Evolutionary conservation across 2,113 vertebrate genomes (phyloP).

Genomic region (Pseudorectes ferrugineus): DNA sequence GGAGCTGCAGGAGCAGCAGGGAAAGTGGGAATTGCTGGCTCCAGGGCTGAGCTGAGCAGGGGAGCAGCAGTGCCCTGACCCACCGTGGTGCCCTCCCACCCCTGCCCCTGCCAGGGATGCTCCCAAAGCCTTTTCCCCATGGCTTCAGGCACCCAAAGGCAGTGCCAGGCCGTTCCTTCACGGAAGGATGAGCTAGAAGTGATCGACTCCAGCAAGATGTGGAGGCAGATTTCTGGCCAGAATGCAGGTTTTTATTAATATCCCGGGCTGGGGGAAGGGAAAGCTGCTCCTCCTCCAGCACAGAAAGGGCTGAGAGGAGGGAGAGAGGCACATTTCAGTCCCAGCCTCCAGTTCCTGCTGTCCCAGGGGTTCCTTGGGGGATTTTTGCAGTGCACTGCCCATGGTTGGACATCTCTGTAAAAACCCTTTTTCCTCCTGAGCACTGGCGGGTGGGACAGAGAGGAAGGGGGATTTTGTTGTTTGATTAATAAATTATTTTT

Average conservation of each 20-base stretch:
- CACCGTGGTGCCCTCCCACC: background rate
- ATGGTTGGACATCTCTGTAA: background rate
- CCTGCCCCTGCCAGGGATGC: background rate
- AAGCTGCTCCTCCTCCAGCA: background rate
- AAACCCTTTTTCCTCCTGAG: background rate
- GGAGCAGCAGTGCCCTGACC: background rate
- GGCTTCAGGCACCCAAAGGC: background rate
- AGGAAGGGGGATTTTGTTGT: background rate
- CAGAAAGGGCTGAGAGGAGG: background rate
- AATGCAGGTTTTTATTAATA: conserved; percentile 9
- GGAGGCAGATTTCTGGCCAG: background rate
- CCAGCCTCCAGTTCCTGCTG: background rate
- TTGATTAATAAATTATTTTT: background rate
- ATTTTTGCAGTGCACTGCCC: background rate
- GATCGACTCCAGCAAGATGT: background rate
- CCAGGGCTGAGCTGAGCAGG: background rate
- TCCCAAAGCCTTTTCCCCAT: background rate
- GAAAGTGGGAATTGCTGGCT: background rate
- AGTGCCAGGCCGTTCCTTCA: background rate
- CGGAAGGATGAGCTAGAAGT: background rate
- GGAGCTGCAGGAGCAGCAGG: background rate
- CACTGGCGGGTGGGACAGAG: background rate
- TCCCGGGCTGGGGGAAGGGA: background rate
- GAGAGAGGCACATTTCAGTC: background rate
- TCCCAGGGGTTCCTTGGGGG: background rate